Evolutionary conservation across 2,888 invertebrate genomes (phyloP).

Genomic region (Buathra laborator): DNA sequence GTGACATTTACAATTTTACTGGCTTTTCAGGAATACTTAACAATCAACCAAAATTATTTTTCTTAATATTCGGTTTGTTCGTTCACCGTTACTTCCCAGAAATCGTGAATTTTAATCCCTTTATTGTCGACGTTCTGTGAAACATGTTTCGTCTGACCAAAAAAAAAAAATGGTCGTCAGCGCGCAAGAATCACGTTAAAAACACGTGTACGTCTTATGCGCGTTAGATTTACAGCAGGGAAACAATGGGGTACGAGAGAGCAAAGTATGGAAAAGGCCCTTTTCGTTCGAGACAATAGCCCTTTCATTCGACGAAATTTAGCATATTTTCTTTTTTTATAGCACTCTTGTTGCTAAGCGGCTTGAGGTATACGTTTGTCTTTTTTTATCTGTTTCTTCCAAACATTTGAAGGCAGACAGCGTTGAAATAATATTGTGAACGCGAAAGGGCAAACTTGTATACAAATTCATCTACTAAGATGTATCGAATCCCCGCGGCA

Average conservation of each 20-base stretch:
- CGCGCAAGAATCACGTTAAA: neutral
- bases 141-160: neutral
- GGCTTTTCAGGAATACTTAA: too few species aligned
- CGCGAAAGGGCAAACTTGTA: neutral
- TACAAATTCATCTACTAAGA: neutral
- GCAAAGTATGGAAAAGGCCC: neutral
- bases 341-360: neutral
- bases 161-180: neutral
- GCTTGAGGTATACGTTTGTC: neutral
- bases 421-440: slow-evolving; percentile 28
- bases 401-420: slow-evolving; percentile 5
- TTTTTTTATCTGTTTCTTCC: neutral
- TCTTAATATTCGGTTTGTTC: neutral
- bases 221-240: slow-evolving; percentile 16
- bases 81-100: neutral
- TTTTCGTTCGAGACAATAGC: slow-evolving; percentile 20
- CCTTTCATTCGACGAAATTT: neutral
- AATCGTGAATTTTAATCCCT: neutral
- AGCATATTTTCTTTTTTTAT: slow-evolving; percentile 14
- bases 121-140: neutral
- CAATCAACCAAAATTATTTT: neutral
- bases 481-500: neutral
- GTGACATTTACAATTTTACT: neutral
- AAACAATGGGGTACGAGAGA: slow-evolving; percentile 11
- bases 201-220: neutral